Base-by-base conservation (phyloP, 2,888 invertebrate genomes). In the Apamea epomidion region DNA sequence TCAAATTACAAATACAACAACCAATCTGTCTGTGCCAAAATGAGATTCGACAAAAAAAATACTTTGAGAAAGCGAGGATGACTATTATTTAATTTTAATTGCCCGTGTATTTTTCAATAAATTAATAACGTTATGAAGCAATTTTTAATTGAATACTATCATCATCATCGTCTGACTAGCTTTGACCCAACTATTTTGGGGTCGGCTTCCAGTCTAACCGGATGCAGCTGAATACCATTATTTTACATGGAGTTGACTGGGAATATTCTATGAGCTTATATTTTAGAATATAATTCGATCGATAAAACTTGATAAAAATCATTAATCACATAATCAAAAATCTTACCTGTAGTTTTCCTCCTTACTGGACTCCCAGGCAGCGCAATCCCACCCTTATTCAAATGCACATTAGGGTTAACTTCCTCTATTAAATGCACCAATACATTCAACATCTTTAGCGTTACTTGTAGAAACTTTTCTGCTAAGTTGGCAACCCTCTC, bases 381-480 rank as follows among this genome's bases (percentile, higher is more conserved):
- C 0, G 97, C 97, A 90, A 97, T 97, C 1, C 95, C 96, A 64
- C 95, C 90, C 90, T 95, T 97, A 94, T 97, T 95, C 74, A 96
- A 83, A 92, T 97, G 96, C 0, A 97, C 94, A 86, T 96, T 95
- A 85, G 98, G 98, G 80, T 97, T 95, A 71, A 97, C 92, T 92
- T 98, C 98, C 89, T 98, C 98, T 84, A 98, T 97, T 87, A 98
- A 97, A 93, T 98, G 98, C 77, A 98, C 98, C 90, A 98, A 97
- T 45, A 98, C 97, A 92, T 98, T 98, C 80, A 99, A 93, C 90
- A 98, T 95, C 91, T 98, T 98, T 69, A 98, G 92, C 0, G 98
- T 97, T 76, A 98, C 98, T 81, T 96, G 97, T 18, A 98, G 94
- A 78, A 98, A 97, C 76, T 97, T 97, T 87, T 98, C 98, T 7